phyloP scores from a whole-genome alignment of 2,113 vertebrate genomes.

The Oenanthe oenanthe region DNA sequence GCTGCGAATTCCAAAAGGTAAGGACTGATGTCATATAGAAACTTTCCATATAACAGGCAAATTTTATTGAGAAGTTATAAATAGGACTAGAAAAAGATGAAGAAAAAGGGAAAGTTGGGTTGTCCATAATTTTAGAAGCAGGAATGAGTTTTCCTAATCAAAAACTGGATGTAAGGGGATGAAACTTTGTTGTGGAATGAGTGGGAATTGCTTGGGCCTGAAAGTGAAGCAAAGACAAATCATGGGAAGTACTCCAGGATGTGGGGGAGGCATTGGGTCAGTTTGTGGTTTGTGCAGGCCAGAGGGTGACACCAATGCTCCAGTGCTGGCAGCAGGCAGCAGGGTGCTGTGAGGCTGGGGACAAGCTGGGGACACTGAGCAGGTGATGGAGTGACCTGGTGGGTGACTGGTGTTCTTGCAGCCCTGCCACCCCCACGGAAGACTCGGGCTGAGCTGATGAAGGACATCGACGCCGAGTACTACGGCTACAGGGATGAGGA shows the following conservation, averaged over 20 bases:
- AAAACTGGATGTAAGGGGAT: neutral
- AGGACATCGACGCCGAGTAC: slow-evolving; percentile 94
- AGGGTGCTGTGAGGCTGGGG: neutral
- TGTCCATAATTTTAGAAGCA: neutral
- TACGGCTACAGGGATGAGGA: slow-evolving; percentile 96
- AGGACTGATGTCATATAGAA: neutral
- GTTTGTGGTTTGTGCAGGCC: neutral
- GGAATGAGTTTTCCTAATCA: neutral
- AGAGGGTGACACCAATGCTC: neutral
- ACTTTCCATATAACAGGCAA: neutral
- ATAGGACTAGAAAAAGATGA: neutral
- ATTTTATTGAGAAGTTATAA: neutral
- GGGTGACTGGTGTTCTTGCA: neutral
- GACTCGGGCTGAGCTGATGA: slow-evolving; percentile 94
- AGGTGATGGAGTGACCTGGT: rapidly evolving
- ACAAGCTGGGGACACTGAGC: neutral
- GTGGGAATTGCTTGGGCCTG: neutral
- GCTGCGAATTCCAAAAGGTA: neutral
- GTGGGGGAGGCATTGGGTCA: neutral
- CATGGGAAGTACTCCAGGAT: rapidly evolving
- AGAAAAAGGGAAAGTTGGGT: neutral
- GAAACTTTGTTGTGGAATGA: neutral
- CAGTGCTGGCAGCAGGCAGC: neutral
- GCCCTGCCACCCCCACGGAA: slow-evolving; percentile 90
- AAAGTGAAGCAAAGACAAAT: neutral